Evolutionary conservation across 2,797 vertebrate species (phyloP).

Genomic region (Selene dorsalis): DNA sequence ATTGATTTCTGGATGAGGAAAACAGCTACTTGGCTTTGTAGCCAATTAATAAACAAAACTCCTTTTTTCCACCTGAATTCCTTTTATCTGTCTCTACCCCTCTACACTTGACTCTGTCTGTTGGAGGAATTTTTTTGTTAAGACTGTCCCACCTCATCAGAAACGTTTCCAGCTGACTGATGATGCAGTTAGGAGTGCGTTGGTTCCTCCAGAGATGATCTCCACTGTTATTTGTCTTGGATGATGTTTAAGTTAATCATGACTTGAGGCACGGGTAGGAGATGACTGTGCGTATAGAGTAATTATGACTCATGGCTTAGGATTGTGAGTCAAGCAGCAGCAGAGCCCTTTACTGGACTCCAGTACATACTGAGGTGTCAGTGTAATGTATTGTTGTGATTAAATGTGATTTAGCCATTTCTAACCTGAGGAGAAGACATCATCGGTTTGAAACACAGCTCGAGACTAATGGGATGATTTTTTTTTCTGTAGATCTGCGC

Average conservation of each 20-base stretch:
- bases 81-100: neutral
- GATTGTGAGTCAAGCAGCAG: constrained; percentile 60
- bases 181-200: constrained; percentile 37
- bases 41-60: neutral
- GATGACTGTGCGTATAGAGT: constrained; percentile 62
- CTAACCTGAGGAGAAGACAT: neutral
- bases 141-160: constrained; percentile 18
- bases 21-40: no score
- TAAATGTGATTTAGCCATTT: neutral
- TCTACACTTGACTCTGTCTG: constrained; percentile 12
- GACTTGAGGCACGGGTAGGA: constrained; percentile 49
- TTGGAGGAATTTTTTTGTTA: constrained; percentile 33
- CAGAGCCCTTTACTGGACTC: constrained; percentile 27
- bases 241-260: constrained; percentile 55
- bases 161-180: constrained; percentile 53
- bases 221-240: constrained; percentile 48
- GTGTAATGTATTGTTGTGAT: constrained; percentile 30
- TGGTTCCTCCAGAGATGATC: constrained; percentile 51
- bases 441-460: neutral
- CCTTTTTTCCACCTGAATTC: neutral
- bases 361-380: constrained; percentile 24
- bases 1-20: no score
- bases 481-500: constrained; percentile 91
- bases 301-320: constrained; percentile 69
- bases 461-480: neutral